Percentiles rank a stretch among this genome's conserved stretches.
Conservation (phyloP, 2,888 invertebrate genomes). For the Girardia tigrina region DNA sequence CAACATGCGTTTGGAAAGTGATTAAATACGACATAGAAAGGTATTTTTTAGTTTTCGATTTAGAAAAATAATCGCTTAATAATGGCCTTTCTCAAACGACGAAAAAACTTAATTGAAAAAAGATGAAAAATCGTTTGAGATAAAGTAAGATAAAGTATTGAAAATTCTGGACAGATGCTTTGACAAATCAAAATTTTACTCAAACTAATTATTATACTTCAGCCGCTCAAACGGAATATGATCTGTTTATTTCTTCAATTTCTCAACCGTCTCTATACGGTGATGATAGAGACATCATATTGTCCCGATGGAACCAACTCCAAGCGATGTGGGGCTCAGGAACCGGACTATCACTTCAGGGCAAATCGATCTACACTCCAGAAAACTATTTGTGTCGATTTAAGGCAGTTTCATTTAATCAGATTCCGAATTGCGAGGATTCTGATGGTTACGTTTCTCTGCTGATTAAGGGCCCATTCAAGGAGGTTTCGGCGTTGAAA, state of each 20-base stretch:
- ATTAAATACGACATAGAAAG: no score
- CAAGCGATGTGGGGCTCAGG: slow-evolving; percentile 56
- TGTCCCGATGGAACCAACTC: slow-evolving; percentile 84
- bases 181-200: not conserved
- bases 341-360: slow-evolving; percentile 54
- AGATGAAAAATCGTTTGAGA: no score
- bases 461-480: not conserved
- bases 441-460: not conserved
- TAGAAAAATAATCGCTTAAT: no score
- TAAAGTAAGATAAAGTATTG: not conserved
- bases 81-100: no score
- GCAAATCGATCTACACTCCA: slow-evolving; percentile 67
- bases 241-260: slow-evolving; percentile 43
- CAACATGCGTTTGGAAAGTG: no score
- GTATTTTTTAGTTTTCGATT: no score
- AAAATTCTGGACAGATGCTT: not conserved
- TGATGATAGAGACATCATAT: slow-evolving; percentile 79
- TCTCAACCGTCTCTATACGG: slow-evolving; percentile 60
- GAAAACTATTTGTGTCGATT: slow-evolving; percentile 81
- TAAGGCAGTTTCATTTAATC: slow-evolving; percentile 54
- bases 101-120: no score
- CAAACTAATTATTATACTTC: no score
- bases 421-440: slow-evolving; percentile 8
- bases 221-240: not conserved
- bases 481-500: not conserved